Evolutionary conservation across 2,888 invertebrate genomes (phyloP).

Genomic region (Abscondita cerata): DNA sequence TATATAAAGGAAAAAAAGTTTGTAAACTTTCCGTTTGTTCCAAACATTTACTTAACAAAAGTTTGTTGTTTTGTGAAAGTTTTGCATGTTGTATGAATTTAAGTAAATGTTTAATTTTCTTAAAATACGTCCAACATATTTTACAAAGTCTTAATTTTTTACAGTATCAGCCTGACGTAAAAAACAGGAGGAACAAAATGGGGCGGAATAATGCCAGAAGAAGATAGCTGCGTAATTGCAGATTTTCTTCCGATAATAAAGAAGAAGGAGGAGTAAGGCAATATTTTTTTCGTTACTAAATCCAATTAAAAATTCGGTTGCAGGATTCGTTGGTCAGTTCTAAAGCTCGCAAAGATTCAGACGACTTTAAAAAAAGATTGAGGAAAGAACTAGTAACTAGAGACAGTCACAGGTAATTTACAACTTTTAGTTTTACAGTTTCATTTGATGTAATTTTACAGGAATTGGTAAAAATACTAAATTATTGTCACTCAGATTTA

Average conservation of each 20-base stretch:
- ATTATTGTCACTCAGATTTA: constrained; percentile 70
- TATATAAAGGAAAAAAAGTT: too few species aligned
- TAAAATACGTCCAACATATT: too few species aligned
- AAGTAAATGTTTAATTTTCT: too few species aligned
- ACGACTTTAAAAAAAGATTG: constrained; percentile 81
- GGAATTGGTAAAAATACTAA: constrained; percentile 74
- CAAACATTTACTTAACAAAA: too few species aligned
- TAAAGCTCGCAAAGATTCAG: constrained; percentile 71
- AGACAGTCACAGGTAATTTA: constrained; percentile 77
- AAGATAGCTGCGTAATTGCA: constrained; percentile 58
- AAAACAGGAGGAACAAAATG: constrained; percentile 59
- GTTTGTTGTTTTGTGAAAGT: too few species aligned
- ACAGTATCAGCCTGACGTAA: constrained; percentile 53
- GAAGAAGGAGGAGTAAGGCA: constrained; percentile 55
- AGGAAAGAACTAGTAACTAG: constrained; percentile 84
- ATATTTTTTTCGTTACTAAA: neutral
- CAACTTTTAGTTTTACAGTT: neutral
- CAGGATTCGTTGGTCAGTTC: constrained; percentile 49
- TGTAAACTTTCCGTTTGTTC: too few species aligned
- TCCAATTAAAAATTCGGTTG: constrained; percentile 12
- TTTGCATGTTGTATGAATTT: too few species aligned
- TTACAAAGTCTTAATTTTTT: neutral
- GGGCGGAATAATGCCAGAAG: constrained; percentile 56
- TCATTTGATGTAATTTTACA: constrained; percentile 47
- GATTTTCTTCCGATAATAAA: constrained; percentile 57